Evolutionary conservation across 2,888 invertebrate genomes (phyloP), one percentile per base, ranked within the genome.

Genomic region (Orgyia antiqua): DNA sequence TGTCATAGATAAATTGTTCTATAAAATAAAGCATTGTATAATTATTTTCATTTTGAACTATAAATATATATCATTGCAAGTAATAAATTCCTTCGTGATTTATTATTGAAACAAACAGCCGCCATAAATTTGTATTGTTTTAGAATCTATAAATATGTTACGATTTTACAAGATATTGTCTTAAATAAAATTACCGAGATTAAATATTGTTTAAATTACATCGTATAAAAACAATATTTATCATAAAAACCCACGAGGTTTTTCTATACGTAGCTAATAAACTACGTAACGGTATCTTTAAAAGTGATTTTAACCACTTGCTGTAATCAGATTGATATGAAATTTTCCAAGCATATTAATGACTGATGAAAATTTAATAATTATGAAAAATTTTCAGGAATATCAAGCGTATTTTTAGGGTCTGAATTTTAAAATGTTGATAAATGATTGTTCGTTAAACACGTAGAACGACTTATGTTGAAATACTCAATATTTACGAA

Each of bases 1-100:
- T 49, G 34, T 41, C 36, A 34, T 29, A 52, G 38, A 48, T 52
- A 45, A 52, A 51, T 51, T 39, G 42, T 33, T 38, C 42, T 38
- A 40, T 45, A 52, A 40, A 49, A 45, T 37, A 47, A 45, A 40
- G 33, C 24, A 33, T 36, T 26, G 45, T 48, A 49, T 4, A 42
- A 49, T 51, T 45, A 48, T 50, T 39, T 42, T 40, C 28, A 33
- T 39, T 40, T 17, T 27, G 17, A 15, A 27, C 38, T 32, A 39
- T 33, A 10, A 27, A 24, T 21, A 32, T 40, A 30, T 42, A 39
- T 46, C 44, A 35, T 34, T 18, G 21, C 19, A 21, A 17, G 35
- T 31, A 38, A 37, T 52, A 52, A 52, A 51, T 48, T 45, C 27
- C 20, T n/a, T 5, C 30, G 24, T 31, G 29, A 40, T 51, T 45